Conservation (phyloP, 1,140 invertebrate genomes). For the Eulimnadia texana region DNA sequence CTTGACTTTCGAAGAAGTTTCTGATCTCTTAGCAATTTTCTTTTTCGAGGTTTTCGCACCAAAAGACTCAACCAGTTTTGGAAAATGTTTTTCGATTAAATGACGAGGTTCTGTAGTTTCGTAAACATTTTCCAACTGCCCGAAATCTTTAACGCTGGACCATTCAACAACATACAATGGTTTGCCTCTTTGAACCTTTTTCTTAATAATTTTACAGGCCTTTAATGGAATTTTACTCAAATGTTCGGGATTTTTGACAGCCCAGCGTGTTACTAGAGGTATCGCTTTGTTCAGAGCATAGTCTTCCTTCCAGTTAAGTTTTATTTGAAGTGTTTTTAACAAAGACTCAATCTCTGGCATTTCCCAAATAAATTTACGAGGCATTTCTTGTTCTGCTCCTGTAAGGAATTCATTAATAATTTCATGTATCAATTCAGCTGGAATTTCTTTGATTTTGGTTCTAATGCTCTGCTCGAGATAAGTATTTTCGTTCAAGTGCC, state of each 20-base stretch:
- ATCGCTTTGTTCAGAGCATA: slow-evolving; percentile 64
- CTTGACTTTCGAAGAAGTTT: not conserved
- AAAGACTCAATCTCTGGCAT: slow-evolving; percentile 21
- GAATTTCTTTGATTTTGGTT: slow-evolving; percentile 45
- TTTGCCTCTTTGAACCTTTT: slow-evolving; percentile 42
- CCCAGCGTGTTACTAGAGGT: slow-evolving; percentile 54
- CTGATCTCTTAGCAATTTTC: not conserved
- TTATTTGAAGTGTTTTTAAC: slow-evolving; percentile 36
- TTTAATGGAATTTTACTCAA: slow-evolving; percentile 22
- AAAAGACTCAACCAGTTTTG: slow-evolving; percentile 34
- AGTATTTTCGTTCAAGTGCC: slow-evolving; percentile 14
- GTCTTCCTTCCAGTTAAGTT: slow-evolving; percentile 54
- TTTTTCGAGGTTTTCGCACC: not conserved
- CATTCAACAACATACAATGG: slow-evolving; percentile 47
- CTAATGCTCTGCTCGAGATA: slow-evolving; percentile 45
- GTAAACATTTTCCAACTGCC: slow-evolving; percentile 19
- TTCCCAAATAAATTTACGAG: slow-evolving; percentile 32
- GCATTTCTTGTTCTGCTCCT: slow-evolving; percentile 22
- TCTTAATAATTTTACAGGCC: slow-evolving; percentile 38
- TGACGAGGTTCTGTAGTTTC: slow-evolving; percentile 49
- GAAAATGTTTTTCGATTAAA: slow-evolving; percentile 47
- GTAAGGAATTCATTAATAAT: slow-evolving; percentile 58
- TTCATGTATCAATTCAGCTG: slow-evolving; percentile 48
- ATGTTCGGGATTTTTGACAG: not conserved
- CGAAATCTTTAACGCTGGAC: slow-evolving; percentile 36